Base-by-base conservation (phyloP, 2,797 vertebrate genomes). In the Rhinatrema bivittatum region DNA sequence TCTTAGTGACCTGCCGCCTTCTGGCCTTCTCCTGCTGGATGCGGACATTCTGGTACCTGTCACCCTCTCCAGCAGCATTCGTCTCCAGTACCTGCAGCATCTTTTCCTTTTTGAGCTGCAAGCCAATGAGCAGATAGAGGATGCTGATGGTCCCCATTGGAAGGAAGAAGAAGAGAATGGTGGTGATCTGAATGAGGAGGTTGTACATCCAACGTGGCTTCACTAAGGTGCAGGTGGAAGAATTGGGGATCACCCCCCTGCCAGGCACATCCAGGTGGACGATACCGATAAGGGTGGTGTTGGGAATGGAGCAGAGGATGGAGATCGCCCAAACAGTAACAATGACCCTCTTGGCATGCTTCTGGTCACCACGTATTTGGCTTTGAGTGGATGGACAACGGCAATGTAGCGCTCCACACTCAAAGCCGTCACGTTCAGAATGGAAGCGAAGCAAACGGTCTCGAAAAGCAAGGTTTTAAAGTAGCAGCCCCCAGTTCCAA, bases 371-470 rank as follows among this genome's bases (percentile, higher is more conserved):
- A 91, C 65, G 0, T 89, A 93, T 64, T 93, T 92, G 24, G 90
- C 92, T 12, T 76, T 85, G 13, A 98, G 84, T 0, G 94, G 94
- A 49, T 92, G 93, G 23, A 96, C 90, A 52, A 97, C 91, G 0
- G 95, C 94, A 0, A 97, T 85, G 45, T 97, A 97, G 29, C 92
- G 87, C 62, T 97, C 93, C 50, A 94, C 81, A 0, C 95, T 98
- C 30, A 97, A 78, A 0, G 93, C 90, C 0, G 90, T 97, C 32
- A 97, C 89, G 0, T 94, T 97, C 25, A 98, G 84, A 62, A 98
- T 91, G 1, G 94, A 98, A 2, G 94, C 92, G 0, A 98, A 86
- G 67, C 93, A 98, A 13, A 92, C 93, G 0, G 84, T 92, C 73
- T 97, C 94, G 0, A 98, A 94, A 19, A 97, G 78, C 65, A 97